Base-by-base conservation (phyloP, 2,888 invertebrate genomes). In the Tiliacea citrago region DNA sequence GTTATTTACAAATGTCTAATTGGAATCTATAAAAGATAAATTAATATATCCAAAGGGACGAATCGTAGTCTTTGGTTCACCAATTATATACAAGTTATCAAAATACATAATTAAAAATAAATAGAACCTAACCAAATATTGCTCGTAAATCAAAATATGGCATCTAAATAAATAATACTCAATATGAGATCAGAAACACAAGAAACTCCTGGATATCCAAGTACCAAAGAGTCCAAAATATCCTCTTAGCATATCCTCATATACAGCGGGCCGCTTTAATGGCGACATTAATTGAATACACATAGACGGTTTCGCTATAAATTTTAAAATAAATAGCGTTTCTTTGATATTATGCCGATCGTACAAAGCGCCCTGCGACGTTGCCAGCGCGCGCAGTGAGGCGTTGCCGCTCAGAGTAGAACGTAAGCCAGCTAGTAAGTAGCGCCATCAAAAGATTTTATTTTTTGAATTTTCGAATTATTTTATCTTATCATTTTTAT, bases 121-220 rank as follows among this genome's bases (percentile, higher is more conserved):
- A 94, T 93, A 92, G 77, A 89, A 90, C 89, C 90, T 93, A 93
- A 91, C 89, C 87, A 88, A 92, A 91, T 92, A 93, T 95, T 95
- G 94, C 92, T 93, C 89, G 89, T 93, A 90, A 93, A 91, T 92
- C 90, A 92, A 93, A 93, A 93, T 96, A 96, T 96, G 96, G 96
- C 96, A 95, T 95, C 95, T 95, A 95, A 94, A 96, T 96, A 96
- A 95, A 95, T 96, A 96, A 96, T 96, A 96, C 95, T 96, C 94
- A 91, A 93, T 92, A 94, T 96, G 96, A 96, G 96, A 96, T 96
- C 96, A 95, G 94, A 95, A 93, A 94, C 90, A 93, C 90, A 93
- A 94, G 93, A 92, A 91, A 93, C 92, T 88, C 90, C 83, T 87
- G 88, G 78, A 90, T 86, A 89, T 87, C 88, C 89, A 93, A 94